Percentiles rank a stretch among this genome's conserved stretches.
phyloP scores from a whole-genome alignment of 2,888 invertebrate species.

The Galerucella calmariensis region DNA sequence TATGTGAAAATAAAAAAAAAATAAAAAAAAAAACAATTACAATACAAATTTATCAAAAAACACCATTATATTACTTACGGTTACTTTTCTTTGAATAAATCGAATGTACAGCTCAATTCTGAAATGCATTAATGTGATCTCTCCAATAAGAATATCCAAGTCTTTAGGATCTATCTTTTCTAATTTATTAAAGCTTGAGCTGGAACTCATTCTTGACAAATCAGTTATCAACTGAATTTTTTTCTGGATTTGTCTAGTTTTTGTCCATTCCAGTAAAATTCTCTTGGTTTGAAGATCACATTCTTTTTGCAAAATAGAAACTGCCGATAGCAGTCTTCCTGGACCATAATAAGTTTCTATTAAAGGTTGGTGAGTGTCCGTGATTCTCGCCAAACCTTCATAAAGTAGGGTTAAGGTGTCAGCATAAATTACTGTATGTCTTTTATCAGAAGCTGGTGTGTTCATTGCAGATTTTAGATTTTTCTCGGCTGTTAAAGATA shows the following conservation, averaged over 20 bases:
- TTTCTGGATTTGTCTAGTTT: slow-evolving; percentile 72
- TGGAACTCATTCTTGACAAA: slow-evolving; percentile 64
- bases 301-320: slow-evolving; percentile 79
- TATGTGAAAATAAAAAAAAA: not conserved
- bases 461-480: slow-evolving; percentile 76
- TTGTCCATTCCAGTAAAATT: slow-evolving; percentile 79
- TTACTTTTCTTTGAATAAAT: slow-evolving; percentile 83
- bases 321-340: slow-evolving; percentile 77
- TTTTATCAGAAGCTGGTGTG: slow-evolving; percentile 74
- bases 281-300: slow-evolving; percentile 76
- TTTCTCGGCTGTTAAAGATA: slow-evolving; percentile 76
- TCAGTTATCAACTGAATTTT: slow-evolving; percentile 75
- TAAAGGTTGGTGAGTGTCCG: slow-evolving; percentile 89
- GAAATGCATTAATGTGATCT: slow-evolving; percentile 91
- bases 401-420: slow-evolving; percentile 87
- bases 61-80: slow-evolving; percentile 65
- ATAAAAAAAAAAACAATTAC: not conserved
- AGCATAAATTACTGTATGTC: slow-evolving; percentile 82
- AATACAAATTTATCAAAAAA: not conserved
- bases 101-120: slow-evolving; percentile 90
- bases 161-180: slow-evolving; percentile 82
- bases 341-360: slow-evolving; percentile 91
- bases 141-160: slow-evolving; percentile 87
- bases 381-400: slow-evolving; percentile 84
- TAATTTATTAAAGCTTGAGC: slow-evolving; percentile 62